Conservation (phyloP, 2,888 invertebrate species). For the Stomorhina lunata region DNA sequence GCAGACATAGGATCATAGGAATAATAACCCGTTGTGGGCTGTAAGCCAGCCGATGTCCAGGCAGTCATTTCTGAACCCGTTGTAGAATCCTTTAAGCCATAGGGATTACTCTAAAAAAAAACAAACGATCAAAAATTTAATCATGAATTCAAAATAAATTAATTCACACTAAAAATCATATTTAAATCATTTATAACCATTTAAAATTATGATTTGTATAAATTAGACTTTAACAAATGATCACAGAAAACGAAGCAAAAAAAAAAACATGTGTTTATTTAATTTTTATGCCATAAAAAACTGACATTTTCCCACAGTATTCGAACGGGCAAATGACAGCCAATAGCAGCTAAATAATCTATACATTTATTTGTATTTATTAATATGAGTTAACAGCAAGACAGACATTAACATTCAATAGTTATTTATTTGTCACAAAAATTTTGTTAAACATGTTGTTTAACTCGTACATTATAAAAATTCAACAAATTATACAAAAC, state of each 20-base stretch:
- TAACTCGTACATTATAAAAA: constrained; percentile 57
- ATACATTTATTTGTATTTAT: constrained; percentile 59
- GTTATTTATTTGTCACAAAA: constrained; percentile 64
- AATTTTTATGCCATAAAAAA: constrained; percentile 45
- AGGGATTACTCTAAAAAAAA: constrained; percentile 89
- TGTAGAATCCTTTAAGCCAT: constrained; percentile 91
- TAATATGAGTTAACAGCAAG: constrained; percentile 48
- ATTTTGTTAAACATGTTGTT: constrained; percentile 64
- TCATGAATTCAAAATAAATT: neutral
- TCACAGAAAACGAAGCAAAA: neutral
- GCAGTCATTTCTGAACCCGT: constrained; percentile 93
- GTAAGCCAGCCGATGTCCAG: constrained; percentile 94
- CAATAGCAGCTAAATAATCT: constrained; percentile 10
- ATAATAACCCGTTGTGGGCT: constrained; percentile 95
- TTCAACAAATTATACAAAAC: constrained; percentile 59
- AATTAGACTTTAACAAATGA: constrained; percentile 42
- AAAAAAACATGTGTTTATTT: constrained; percentile 50
- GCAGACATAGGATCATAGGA: constrained; percentile 96
- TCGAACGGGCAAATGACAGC: constrained; percentile 34
- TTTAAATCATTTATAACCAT: constrained; percentile 2
- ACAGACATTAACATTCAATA: constrained; percentile 51
- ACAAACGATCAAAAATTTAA: neutral
- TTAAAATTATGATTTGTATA: constrained; percentile 45
- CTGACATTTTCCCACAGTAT: constrained; percentile 63
- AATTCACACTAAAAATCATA: constrained; percentile 6